Conservation (phyloP, 2,888 invertebrate genomes). For the Diarsia dahlii region DNA sequence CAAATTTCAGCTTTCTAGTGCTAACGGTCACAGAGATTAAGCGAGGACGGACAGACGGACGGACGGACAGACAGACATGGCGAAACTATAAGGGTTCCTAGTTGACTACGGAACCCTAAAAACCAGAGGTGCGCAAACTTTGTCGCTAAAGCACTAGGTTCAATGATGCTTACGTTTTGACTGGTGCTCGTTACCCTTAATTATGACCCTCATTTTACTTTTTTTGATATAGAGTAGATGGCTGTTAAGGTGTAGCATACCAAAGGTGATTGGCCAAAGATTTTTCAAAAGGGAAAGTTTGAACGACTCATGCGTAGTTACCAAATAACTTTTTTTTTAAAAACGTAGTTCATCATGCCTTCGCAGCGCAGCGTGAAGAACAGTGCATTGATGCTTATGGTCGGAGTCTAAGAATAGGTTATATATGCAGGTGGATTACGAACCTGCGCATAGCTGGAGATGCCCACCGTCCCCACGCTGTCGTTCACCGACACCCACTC, state of each 20-base stretch:
- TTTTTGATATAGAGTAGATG: background rate
- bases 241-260: background rate
- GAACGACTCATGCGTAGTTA: background rate
- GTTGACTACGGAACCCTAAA: too few relatives aligned
- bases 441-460: constrained; percentile 96
- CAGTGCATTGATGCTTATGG: background rate
- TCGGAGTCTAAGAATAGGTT: background rate
- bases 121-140: too few relatives aligned
- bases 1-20: too few relatives aligned
- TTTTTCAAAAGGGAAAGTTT: background rate
- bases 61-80: too few relatives aligned
- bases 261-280: background rate
- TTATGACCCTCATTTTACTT: background rate
- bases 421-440: constrained; percentile 12
- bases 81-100: too few relatives aligned
- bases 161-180: too few relatives aligned
- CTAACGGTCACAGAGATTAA: too few relatives aligned
- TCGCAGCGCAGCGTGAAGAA: background rate
- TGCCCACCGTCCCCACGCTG: constrained; percentile 95
- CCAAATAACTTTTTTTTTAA: background rate
- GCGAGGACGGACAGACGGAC: too few relatives aligned
- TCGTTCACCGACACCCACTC: constrained; percentile 95
- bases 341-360: background rate
- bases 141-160: too few relatives aligned
- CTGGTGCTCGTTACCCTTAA: too few relatives aligned